A percentile compares a stretch with the other conserved stretches of the same genome.
phyloP scores from a whole-genome alignment of 2,797 vertebrate species.

The Centroberyx gerrardi region DNA sequence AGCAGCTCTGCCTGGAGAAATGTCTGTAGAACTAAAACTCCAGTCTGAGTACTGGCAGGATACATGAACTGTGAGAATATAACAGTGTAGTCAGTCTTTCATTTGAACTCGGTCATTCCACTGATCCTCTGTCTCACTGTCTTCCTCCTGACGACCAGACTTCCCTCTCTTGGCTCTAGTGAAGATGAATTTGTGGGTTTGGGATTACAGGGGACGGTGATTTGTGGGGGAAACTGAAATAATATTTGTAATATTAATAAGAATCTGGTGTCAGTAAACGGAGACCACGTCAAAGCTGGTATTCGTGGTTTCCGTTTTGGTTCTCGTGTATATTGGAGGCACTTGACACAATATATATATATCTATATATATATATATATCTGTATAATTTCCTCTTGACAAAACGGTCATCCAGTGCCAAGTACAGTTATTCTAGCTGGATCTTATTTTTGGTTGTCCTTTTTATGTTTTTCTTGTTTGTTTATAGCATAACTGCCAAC shows the following conservation, averaged over 20 bases:
- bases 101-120: no score
- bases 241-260: slow-evolving; percentile 56
- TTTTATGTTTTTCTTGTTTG: slow-evolving; percentile 56
- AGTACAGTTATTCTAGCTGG: slow-evolving; percentile 80
- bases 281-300: slow-evolving; percentile 76
- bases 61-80: no score
- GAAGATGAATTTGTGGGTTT: slow-evolving; percentile 23
- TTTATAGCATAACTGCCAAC: slow-evolving; percentile 74
- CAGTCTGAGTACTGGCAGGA: no score
- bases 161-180: background rate
- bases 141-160: background rate
- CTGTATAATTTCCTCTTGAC: slow-evolving; percentile 51
- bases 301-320: slow-evolving; percentile 70
- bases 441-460: slow-evolving; percentile 68
- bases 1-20: no score
- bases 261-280: slow-evolving; percentile 50
- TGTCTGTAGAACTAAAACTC: no score
- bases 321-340: slow-evolving; percentile 77
- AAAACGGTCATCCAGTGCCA: slow-evolving; percentile 81
- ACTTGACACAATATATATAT: slow-evolving; percentile 70
- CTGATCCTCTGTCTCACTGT: no score
- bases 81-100: no score
- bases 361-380: slow-evolving; percentile 51
- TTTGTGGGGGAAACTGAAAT: slow-evolving; percentile 13
- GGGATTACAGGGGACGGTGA: background rate